Evolutionary conservation across 2,113 vertebrate genomes (phyloP).

Genomic region (Myocastor coypus): DNA sequence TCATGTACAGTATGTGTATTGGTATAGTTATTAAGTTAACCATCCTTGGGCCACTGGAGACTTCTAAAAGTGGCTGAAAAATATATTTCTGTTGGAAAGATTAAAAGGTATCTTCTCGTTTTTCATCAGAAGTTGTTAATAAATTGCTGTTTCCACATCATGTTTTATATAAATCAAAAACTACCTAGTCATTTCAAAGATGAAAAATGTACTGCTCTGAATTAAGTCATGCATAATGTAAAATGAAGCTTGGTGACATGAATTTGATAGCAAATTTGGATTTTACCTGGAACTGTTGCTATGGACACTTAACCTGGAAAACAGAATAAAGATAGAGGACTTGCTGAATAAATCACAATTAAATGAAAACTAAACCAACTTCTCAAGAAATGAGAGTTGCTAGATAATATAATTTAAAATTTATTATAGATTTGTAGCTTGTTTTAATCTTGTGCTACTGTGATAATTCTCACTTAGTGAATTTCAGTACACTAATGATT

Average conservation of each 20-base stretch:
- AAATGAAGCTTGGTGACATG: not conserved
- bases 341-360: not conserved
- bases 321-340: not conserved
- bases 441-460: not conserved
- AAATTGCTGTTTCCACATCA: not conserved
- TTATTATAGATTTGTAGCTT: not conserved
- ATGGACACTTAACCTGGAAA: not conserved
- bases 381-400: not conserved
- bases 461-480: not conserved
- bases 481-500: not conserved
- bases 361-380: not conserved
- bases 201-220: not conserved
- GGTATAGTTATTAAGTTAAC: not conserved
- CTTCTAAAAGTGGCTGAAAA: not conserved
- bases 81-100: not conserved
- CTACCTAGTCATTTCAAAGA: not conserved
- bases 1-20: not conserved
- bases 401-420: slow-evolving; percentile 10
- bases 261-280: slow-evolving; percentile 28
- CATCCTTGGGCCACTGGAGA: not conserved
- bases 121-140: slow-evolving; percentile 20
- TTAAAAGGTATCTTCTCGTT: not conserved
- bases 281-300: not conserved
- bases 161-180: not conserved
- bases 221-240: not conserved